Evolutionary conservation across 1,140 invertebrate species (phyloP), one percentile per base, ranked within the genome.

Genomic region (Xylocopa sonorina): DNA sequence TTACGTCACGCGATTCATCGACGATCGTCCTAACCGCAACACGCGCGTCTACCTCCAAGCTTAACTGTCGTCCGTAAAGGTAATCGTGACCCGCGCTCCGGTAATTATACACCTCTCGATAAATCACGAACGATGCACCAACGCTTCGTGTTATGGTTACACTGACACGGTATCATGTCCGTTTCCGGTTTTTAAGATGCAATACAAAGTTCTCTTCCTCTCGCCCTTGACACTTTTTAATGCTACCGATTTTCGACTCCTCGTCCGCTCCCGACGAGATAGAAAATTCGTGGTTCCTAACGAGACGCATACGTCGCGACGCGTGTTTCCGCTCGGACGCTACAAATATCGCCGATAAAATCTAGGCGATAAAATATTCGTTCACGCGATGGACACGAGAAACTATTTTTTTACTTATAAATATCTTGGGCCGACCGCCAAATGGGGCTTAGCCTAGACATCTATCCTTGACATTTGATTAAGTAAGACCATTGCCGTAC

Each of bases 381-480:
- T 79, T 79, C 60, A 14, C 6, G 32, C 46, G 18, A 48, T 6
- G 48, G 32, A 63, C 43, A 38, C 43, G 50, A 43, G 12, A 74
- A 57, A 16, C 46, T 76, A 66, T 77, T 80, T 82, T n/a, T 87
- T 88, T 83, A 81, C 90, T 90, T 91, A 90, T 89, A 90, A 88
- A 89, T 89, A 87, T 83, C 63, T 58, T 55, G 75, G 87, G 88
- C 80, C 34, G 12, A 27, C 29, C 62, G 90, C 90, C 90, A 91
- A 89, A 83, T 78, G 75, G 76, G 69, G 57, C 78, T 83, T 78
- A 75, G 78, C 85, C 84, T 87, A 88, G 81, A 88, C 82, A 81
- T 83, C 85, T 88, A 86, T 78, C 88, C 88, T 91, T 91, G 90
- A 90, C 89, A 91, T 90, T 90, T 89, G 77, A 82, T 85, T 63